Evolutionary conservation across 1,140 invertebrate species (phyloP), one percentile per base, ranked within the genome.

Genomic region (Dendrolimus punctatus): DNA sequence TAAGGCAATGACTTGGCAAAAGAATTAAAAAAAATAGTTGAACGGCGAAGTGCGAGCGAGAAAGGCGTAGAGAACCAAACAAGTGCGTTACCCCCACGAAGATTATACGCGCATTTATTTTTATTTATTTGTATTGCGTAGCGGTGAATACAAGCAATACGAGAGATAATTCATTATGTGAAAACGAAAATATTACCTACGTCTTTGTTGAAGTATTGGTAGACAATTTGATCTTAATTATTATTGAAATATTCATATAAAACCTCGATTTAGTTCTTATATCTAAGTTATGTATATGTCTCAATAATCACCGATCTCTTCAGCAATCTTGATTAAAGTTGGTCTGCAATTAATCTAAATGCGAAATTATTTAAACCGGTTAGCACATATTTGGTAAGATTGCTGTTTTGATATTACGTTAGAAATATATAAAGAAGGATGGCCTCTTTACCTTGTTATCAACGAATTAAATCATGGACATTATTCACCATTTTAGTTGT

Each of bases 11-110:
- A 84, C 76, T 82, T 72, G 75, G 68, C 69, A 63, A 71, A 71
- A 58, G 66, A 74, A 71, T 48, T 68, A 79, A 67, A 74, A 80
- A 76, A 78, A 79, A 73, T 73, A 73, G 62, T 59, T 68, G 67
- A 71, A 64, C 64, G 55, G 52, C 57, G 63, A 49, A 51, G 77
- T 66, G 76, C 62, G 74, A 77, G 71, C 62, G 76, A 71, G 80
- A 76, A 57, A 62, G 64, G 59, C 47, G 52, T 44, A 57, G 56
- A 66, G 66, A 73, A 64, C 66, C 75, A 69, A 85, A 85, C 76
- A 83, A 85, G 81, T 85, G 76, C 80, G 80, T 85, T 85, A 83
- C 81, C 81, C 81, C 81, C 81, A 64, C 80, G 76, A 79, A 81
- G 79, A 80, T 72, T 76, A 75, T 78, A 64, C 43, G 63, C 58